Evolutionary conservation across 2,888 invertebrate species (phyloP).

Genomic region (Leptothorax acervorum): DNA sequence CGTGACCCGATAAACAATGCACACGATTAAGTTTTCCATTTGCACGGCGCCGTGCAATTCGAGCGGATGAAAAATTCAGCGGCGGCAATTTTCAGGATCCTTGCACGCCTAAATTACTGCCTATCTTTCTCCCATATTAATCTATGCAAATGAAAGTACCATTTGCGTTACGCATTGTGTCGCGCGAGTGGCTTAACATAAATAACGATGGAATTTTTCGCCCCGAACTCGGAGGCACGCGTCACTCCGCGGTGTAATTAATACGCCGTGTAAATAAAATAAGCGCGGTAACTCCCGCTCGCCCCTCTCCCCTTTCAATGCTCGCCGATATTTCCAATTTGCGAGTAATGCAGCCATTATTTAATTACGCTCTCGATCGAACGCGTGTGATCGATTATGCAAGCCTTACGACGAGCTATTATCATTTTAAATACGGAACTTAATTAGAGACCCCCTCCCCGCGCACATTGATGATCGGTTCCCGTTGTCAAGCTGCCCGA

Average conservation of each 20-base stretch:
- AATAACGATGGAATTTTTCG: slow-evolving; percentile 34
- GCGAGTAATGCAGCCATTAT: not conserved
- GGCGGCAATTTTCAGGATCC: slow-evolving; percentile 40
- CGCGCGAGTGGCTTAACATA: slow-evolving; percentile 36
- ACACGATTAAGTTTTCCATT: slow-evolving; percentile 56
- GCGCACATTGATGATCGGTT: not conserved
- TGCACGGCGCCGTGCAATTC: slow-evolving; percentile 42
- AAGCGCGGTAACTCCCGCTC: not conserved
- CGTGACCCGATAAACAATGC: slow-evolving; percentile 39
- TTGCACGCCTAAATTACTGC: slow-evolving; percentile 46
- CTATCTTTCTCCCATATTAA: slow-evolving; percentile 48
- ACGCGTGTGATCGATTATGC: not conserved
- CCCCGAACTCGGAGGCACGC: not conserved
- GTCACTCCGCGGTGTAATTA: slow-evolving; percentile 10
- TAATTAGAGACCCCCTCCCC: slow-evolving; percentile 4
- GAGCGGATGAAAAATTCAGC: slow-evolving; percentile 47
- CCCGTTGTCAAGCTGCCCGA: not conserved
- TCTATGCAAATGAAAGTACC: slow-evolving; percentile 45
- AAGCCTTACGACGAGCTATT: slow-evolving; percentile 1
- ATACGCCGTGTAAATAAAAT: slow-evolving; percentile 31
- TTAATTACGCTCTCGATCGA: not conserved
- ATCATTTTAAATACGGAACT: slow-evolving; percentile 30
- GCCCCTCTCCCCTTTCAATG: not conserved
- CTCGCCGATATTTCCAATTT: slow-evolving; percentile 21
- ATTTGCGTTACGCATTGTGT: not conserved